phyloP scores from a whole-genome alignment of 2,888 invertebrate genomes.

The Aethes cnicana region DNA sequence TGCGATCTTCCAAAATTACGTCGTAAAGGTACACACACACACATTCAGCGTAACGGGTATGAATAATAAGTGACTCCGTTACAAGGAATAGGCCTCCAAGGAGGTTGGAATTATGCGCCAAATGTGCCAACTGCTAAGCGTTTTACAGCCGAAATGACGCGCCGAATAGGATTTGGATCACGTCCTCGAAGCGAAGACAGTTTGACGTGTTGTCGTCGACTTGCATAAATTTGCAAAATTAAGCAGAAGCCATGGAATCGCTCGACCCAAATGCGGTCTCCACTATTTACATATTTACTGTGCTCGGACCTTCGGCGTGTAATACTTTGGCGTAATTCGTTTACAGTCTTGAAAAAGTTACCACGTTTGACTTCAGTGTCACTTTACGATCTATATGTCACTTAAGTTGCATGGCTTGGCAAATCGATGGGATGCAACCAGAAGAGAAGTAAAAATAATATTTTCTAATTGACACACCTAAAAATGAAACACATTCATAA shows the following conservation, averaged over 20 bases:
- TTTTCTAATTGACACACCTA: no score
- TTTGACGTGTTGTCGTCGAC: conserved; percentile 76
- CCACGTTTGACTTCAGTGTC: background rate
- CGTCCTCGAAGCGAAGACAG: conserved; percentile 71
- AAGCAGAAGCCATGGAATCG: conserved; percentile 55
- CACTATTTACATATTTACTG: conserved; percentile 62
- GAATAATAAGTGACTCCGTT: conserved; percentile 61
- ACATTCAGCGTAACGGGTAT: conserved; percentile 39
- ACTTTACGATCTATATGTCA: background rate
- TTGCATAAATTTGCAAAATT: conserved; percentile 82
- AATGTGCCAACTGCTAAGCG: conserved; percentile 76
- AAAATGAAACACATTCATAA: no score
- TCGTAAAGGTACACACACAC: conserved; percentile 3
- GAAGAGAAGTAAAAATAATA: no score
- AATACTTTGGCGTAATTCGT: conserved; percentile 18
- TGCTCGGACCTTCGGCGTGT: conserved; percentile 23
- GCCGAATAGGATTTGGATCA: conserved; percentile 77
- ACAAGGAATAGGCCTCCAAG: conserved; percentile 57
- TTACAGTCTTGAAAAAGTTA: conserved; percentile 14
- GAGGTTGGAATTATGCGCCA: conserved; percentile 69
- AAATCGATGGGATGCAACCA: background rate
- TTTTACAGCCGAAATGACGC: conserved; percentile 75
- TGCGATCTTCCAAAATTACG: conserved; percentile 10
- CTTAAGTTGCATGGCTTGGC: background rate
- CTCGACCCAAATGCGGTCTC: conserved; percentile 53